Base-by-base conservation (phyloP, 1,140 invertebrate genomes). In the Eumeta japonica region DNA sequence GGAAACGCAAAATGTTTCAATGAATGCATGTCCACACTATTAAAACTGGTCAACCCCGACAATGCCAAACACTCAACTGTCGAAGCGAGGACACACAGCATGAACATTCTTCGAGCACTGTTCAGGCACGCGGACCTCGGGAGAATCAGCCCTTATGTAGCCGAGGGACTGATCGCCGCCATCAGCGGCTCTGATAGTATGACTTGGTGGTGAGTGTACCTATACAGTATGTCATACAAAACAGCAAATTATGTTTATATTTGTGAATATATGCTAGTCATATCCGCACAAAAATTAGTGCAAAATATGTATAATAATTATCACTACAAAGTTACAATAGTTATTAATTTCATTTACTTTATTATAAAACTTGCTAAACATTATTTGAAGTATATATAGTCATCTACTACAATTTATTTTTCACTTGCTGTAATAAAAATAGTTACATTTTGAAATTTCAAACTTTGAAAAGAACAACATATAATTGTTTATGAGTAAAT, bases 81-180 rank as follows among this genome's bases (percentile, higher is more conserved):
- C 12, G 81, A 79, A 55, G 73, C 78, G 0, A 80, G 87, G 54
- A 85, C 86, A 27, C 93, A 96, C 75, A 81, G 87, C 3, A 62
- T 94, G 39, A 95, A 97, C 73, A 89, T 96, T 37, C 72, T 97
- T 31, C 74, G 92, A 46, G 84, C 86, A 1, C 62, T 97, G 16
- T 92, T 84, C 52, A 80, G 85, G 35, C 85, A 94, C 63, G 81
- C 83, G 16, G 77, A 84, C 38, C 74, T 97, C 9, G 82, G 84
- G 15, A 87, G 92, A 40, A 82, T 90, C 0, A 80, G 81, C 28
- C 76, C 81, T 7, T 93, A 86, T 71, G 79, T 92, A 11, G 81
- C 82, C 2, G 73, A 82, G 32, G 89, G 85, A 36, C 70, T 95
- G 1, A 78, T 83, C 48, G 79, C 84, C 7, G 86, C 92, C 5